Evolutionary conservation across 2,888 invertebrate species (phyloP).

Genomic region (Loripinus fragilis): DNA sequence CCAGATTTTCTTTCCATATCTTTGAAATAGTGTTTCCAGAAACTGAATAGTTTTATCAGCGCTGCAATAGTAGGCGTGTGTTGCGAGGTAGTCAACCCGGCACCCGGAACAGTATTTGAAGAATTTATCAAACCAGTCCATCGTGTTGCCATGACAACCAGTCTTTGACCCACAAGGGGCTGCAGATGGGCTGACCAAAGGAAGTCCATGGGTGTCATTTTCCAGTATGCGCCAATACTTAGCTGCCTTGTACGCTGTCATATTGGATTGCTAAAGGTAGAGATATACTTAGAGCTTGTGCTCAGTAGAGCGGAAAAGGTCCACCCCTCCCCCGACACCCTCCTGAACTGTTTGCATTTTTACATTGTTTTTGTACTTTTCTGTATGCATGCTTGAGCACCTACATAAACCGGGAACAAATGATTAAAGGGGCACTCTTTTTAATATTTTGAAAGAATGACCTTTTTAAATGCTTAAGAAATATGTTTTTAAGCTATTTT

Average conservation of each 20-base stretch:
- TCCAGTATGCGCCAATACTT: slow-evolving; percentile 17
- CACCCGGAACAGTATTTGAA: background rate
- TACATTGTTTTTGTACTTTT: too few species aligned
- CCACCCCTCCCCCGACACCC: too few species aligned
- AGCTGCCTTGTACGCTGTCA: slow-evolving; percentile 19
- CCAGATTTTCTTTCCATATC: slow-evolving; percentile 53
- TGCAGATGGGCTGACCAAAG: slow-evolving; percentile 7
- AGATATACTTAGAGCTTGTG: too few species aligned
- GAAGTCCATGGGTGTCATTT: background rate
- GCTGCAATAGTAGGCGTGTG: slow-evolving; percentile 37
- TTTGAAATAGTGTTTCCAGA: slow-evolving; percentile 33
- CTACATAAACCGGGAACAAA: too few species aligned
- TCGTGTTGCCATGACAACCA: slow-evolving; percentile 12
- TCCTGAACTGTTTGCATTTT: too few species aligned
- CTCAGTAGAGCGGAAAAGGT: too few species aligned
- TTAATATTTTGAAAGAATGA: too few species aligned
- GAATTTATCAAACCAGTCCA: slow-evolving; percentile 20
- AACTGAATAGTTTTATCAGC: slow-evolving; percentile 34
- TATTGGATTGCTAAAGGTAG: slow-evolving; percentile 24
- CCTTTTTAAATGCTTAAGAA: too few species aligned
- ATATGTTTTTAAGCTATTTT: too few species aligned
- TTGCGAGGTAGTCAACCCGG: slow-evolving; percentile 16
- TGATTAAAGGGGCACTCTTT: too few species aligned
- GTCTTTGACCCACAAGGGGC: slow-evolving; percentile 8
- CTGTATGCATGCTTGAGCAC: too few species aligned